phyloP scores from a whole-genome alignment of 2,113 vertebrate genomes.

The Dipodomys ordii region DNA sequence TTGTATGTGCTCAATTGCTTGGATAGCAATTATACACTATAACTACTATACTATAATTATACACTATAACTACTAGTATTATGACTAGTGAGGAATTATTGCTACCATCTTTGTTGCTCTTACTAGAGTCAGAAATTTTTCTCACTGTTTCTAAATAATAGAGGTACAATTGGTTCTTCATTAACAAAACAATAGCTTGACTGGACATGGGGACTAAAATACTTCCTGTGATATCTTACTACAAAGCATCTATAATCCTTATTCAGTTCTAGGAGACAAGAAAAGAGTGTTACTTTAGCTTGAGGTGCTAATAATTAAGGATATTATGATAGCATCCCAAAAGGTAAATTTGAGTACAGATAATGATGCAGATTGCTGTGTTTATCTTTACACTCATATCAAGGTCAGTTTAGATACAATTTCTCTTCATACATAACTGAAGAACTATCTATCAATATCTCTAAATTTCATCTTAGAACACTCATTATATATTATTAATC shows the following conservation, averaged over 20 bases:
- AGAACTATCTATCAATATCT: background rate
- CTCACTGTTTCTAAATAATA: background rate
- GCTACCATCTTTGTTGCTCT: background rate
- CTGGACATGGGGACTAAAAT: background rate
- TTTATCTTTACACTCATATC: background rate
- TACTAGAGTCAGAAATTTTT: background rate
- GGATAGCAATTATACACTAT: background rate
- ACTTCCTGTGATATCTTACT: constrained; percentile 12
- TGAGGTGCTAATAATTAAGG: background rate
- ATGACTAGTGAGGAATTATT: background rate
- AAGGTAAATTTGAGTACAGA: background rate
- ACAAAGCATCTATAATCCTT: background rate
- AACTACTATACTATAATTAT: background rate
- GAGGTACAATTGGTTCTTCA: accelerated
- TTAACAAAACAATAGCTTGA: constrained; percentile 14
- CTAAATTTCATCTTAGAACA: background rate
- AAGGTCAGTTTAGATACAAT: background rate
- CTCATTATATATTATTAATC: background rate
- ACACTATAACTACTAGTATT: background rate
- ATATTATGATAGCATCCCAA: background rate
- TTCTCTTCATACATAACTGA: background rate
- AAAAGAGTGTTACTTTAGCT: background rate
- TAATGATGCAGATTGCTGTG: background rate
- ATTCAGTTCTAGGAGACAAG: background rate
- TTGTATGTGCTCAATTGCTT: no score